phyloP scores from a whole-genome alignment of 2,888 invertebrate genomes.

The Empis livida region DNA sequence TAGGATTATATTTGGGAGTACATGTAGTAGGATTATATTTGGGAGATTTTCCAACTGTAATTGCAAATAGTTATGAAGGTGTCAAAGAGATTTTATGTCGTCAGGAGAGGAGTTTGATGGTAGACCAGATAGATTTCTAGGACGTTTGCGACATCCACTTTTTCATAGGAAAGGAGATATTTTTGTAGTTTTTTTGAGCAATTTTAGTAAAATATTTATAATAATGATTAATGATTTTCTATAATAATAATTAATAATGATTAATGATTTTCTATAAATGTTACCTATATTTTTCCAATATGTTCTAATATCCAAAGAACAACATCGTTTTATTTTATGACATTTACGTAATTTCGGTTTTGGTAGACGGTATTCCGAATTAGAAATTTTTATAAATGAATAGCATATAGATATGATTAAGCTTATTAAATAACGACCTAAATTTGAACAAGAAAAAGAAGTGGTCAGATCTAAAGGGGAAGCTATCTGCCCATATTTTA shows the following conservation, averaged over 20 bases:
- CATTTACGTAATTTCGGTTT: conserved; percentile 56
- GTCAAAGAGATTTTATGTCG: conserved; percentile 45
- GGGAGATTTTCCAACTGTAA: conserved; percentile 38
- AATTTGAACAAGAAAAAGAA: conserved; percentile 34
- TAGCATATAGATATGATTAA: conserved; percentile 38
- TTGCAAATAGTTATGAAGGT: conserved; percentile 41
- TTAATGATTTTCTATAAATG: neutral
- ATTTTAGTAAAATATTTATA: too few relatives aligned
- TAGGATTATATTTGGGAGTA: too few relatives aligned
- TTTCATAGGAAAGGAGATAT: conserved; percentile 39
- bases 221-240: too few relatives aligned
- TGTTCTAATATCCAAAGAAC: conserved; percentile 48
- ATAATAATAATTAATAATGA: too few relatives aligned
- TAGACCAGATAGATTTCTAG: conserved; percentile 39
- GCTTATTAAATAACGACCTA: conserved; percentile 37
- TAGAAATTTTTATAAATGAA: conserved; percentile 39
- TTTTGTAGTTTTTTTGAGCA: too few relatives aligned
- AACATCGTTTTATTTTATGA: conserved; percentile 51
- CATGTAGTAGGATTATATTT: conserved; percentile 46
- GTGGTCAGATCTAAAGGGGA: conserved; percentile 23
- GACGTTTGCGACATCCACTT: conserved; percentile 39
- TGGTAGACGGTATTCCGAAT: conserved; percentile 43
- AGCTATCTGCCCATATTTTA: conserved; percentile 40
- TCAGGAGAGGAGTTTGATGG: conserved; percentile 51
- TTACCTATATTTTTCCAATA: conserved; percentile 55